Conservation (phyloP, 2,113 vertebrate genomes). For the Phylloscopus trochilus region DNA sequence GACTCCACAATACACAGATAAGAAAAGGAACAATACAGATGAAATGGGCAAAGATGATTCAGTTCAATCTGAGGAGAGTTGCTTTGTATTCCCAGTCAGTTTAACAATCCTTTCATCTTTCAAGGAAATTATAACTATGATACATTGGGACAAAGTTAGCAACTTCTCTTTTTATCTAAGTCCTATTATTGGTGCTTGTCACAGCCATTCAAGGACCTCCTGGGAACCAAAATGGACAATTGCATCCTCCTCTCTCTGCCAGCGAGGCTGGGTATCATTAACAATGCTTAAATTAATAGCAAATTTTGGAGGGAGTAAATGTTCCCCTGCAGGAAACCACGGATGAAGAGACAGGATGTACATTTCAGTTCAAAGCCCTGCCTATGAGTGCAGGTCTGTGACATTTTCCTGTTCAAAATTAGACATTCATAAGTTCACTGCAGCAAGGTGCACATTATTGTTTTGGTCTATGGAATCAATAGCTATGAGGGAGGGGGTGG, state of each 20-base stretch:
- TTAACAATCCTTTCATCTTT: slow-evolving; percentile 45
- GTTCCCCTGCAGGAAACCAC: slow-evolving; percentile 22
- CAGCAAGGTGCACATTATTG: slow-evolving; percentile 16
- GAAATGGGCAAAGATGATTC: slow-evolving; percentile 41
- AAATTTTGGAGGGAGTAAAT: slow-evolving; percentile 45
- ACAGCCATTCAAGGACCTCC: slow-evolving; percentile 49
- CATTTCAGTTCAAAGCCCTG: slow-evolving; percentile 44
- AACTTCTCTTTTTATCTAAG: slow-evolving; percentile 58
- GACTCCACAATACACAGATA: not conserved
- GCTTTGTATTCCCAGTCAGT: slow-evolving; percentile 55
- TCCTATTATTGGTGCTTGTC: slow-evolving; percentile 51
- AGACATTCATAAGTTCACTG: slow-evolving; percentile 34
- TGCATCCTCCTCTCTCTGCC: slow-evolving; percentile 39
- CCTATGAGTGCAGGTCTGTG: not conserved
- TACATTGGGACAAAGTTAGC: slow-evolving; percentile 50
- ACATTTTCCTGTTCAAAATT: slow-evolving; percentile 36
- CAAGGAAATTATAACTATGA: slow-evolving; percentile 63
- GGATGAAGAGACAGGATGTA: slow-evolving; percentile 35
- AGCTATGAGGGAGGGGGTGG: slow-evolving; percentile 2
- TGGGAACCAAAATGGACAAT: slow-evolving; percentile 53
- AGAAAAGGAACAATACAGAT: slow-evolving; percentile 24
- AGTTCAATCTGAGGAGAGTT: slow-evolving; percentile 20
- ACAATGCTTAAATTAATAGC: slow-evolving; percentile 42
- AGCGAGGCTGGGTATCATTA: slow-evolving; percentile 33
- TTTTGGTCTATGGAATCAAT: slow-evolving; percentile 44